Evolutionary conservation across 30 jellyfish, hydroid and myxozoan genomes (phyloP), one percentile per base, ranked within the genome.

Genomic region (Euphysa ruthae): DNA sequence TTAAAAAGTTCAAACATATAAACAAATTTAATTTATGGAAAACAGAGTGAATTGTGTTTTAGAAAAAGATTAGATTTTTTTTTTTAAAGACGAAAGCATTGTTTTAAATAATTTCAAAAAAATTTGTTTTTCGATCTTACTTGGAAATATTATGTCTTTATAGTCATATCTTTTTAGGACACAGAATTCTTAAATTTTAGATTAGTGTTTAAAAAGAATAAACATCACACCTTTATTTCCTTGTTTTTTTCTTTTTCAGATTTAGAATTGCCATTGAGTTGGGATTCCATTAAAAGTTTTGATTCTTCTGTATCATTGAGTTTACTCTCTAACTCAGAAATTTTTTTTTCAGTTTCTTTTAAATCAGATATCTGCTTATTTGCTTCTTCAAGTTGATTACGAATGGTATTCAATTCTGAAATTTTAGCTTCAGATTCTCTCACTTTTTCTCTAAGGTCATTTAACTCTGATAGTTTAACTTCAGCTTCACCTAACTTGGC

Each of bases 401-500:
- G 18, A 46, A 46, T 25, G 4, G 2, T 46, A 3, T 33, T 49
- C 22, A 43, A 42, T 18, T 63, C 62, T 10, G 23, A 0, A 6
- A 63, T 12, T 63, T 63, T 63, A 18, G 57, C 58, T 63, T 42
- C 61, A 16, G 77, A 4, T 33, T 63, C 34, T 7, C 63, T 10
- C 12, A 63, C 32, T 30, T 46, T 46, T 46, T 25, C 8, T 46
- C 23, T 46, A 5, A 46, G 10, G 6, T 46, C 28, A 10, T 46
- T 46, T 5, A 46, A 29, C 60, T 46, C 60, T n/a, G 60, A 25
- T 46, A 46, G 23, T 8, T 46, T 46, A 46, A 5, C 23, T 46
- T 46, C 60, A 46, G 23, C 60, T 46, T 46, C 23, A 46, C 60
- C n/a, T n/a, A n/a, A n/a, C n/a, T n/a, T n/a, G n/a, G n/a, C n/a